Base-by-base conservation (phyloP, 64 coral and sea anemone species). In the Stichodactyla mertensii region DNA sequence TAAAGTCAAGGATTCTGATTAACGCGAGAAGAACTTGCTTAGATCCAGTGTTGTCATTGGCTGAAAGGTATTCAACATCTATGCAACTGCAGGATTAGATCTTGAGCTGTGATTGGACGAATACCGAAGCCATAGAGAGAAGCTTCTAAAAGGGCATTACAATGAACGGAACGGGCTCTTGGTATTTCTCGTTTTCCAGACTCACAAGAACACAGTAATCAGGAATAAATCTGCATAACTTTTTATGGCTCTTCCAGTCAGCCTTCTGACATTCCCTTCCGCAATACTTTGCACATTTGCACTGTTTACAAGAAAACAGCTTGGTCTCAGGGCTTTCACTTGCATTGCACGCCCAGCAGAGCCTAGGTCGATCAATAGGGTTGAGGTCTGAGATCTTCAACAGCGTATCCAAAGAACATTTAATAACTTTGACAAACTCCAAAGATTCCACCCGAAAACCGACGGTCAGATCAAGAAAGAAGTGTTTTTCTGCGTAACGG, bases 241-340 rank as follows among this genome's bases (percentile, higher is more conserved):
- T 81, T 81, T 81, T 81, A 55, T 81, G 78, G 13, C 54, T 53
- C n/a, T 81, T 81, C 78, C 78, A 81, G 53, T 81, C 53, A 55
- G 51, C 18, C n/a, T 81, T 81, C n/a, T 81, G 78, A 55, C 78
- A 81, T 2, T 81, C 78, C 10, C 15, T 81, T 55, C 78, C 78
- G 52, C 78, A 81, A 53, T 81, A 81, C 10, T 81, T 81, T 52
- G 78, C 78, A 81, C 36, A 55, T 20, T 81, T 81, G 53, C 78
- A 81, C 53, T 55, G 78, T 81, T 81, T 14, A 55, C 78, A 81
- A 9, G 78, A 81, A 18, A 81, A 52, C 78, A 81, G 10, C 14
- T 81, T 81, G 51, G 16, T 52, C 78, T 8, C 52, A 2, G 10
- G 8, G 52, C 52, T 54, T 55, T 81, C 51, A 4, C 53, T 81